Conservation (phyloP, 2,888 invertebrate species). For the Drosophila lutescens region DNA sequence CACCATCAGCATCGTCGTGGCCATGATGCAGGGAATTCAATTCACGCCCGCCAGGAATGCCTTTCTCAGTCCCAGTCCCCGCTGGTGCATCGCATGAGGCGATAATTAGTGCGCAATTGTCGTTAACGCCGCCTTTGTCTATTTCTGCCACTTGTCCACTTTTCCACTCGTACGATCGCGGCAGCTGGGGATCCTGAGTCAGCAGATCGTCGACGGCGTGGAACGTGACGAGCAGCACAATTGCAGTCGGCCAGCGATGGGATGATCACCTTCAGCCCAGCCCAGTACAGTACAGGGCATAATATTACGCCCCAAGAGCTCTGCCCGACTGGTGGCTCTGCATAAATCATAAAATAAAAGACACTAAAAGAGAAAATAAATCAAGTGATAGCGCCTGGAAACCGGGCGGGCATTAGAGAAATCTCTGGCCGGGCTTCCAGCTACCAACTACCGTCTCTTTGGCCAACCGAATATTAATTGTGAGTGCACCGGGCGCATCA, state of each 20-base stretch:
- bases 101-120: constrained; percentile 79
- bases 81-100: constrained; percentile 46
- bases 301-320: not conserved
- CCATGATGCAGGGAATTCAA: constrained; percentile 63
- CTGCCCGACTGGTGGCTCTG: constrained; percentile 19
- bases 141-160: constrained; percentile 14
- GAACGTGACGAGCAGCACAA: constrained; percentile 74
- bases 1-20: constrained; percentile 28
- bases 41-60: constrained; percentile 73
- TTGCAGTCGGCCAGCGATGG: constrained; percentile 62
- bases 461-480: constrained; percentile 66
- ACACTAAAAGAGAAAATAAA: constrained; percentile 78
- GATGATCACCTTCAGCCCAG: constrained; percentile 46
- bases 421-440: constrained; percentile 45
- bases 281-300: not conserved
- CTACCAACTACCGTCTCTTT: constrained; percentile 1
- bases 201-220: constrained; percentile 20
- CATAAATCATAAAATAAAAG: constrained; percentile 78
- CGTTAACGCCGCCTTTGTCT: constrained; percentile 56
- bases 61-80: constrained; percentile 40
- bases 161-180: not conserved
- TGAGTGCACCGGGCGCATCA: constrained; percentile 55
- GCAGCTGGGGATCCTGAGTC: constrained; percentile 8
- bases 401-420: constrained; percentile 68
- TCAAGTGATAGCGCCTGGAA: constrained; percentile 51